Evolutionary conservation across 1,140 invertebrate species (phyloP).

Genomic region (Lordiphosa mommai): DNA sequence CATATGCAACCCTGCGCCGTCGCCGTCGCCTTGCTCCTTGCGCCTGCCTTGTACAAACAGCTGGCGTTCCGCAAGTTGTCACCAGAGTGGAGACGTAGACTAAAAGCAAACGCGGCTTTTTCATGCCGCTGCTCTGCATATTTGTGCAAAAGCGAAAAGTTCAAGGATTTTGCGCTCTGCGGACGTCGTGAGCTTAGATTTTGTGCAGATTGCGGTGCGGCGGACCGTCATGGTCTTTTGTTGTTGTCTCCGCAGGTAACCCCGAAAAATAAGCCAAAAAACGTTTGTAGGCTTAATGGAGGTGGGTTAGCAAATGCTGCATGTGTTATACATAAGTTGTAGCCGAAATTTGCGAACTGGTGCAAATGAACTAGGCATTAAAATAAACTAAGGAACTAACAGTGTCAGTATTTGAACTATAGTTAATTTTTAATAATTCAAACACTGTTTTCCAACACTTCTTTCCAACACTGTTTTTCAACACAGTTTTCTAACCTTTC

Average conservation of each 20-base stretch:
- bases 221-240: slow-evolving; percentile 27
- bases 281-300: too few species aligned
- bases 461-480: too few species aligned
- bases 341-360: background rate
- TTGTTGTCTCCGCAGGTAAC: slow-evolving; percentile 43
- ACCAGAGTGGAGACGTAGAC: slow-evolving; percentile 1
- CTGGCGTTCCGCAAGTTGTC: slow-evolving; percentile 6
- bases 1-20: slow-evolving; percentile 39
- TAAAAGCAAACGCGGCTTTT: slow-evolving; percentile 21
- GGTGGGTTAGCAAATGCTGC: too few species aligned
- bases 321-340: background rate
- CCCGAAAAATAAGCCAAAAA: slow-evolving; percentile 34
- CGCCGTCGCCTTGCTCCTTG: slow-evolving; percentile 18
- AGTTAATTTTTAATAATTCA: too few species aligned
- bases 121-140: slow-evolving; percentile 50
- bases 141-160: slow-evolving; percentile 72
- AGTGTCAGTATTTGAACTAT: too few species aligned
- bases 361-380: too few species aligned
- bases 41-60: slow-evolving; percentile 16
- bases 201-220: slow-evolving; percentile 46
- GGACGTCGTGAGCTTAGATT: slow-evolving; percentile 59
- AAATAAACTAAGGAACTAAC: too few species aligned
- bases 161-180: slow-evolving; percentile 63
- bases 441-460: too few species aligned
- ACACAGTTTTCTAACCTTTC: too few species aligned